Conservation (phyloP, 2,888 invertebrate genomes). For the Celastrina argiolus region DNA sequence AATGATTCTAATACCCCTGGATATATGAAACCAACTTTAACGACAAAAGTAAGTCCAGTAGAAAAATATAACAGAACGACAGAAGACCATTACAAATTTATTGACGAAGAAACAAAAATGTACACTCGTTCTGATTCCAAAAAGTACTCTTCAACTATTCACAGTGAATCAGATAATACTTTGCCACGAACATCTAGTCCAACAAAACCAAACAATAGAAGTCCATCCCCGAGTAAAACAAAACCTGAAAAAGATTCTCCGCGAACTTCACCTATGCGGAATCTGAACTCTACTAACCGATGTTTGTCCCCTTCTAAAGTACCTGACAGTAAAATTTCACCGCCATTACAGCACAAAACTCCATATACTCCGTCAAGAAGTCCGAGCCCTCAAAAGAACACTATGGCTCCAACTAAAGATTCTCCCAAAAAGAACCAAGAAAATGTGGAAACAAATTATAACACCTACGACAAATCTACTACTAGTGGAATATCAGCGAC, state of each 20-base stretch:
- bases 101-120: conserved; percentile 66
- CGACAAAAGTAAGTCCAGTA: conserved; percentile 37
- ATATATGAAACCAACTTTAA: conserved; percentile 52
- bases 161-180: background rate
- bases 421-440: background rate
- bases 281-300: background rate
- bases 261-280: background rate
- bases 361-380: background rate
- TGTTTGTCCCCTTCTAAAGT: background rate
- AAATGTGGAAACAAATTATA: background rate
- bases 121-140: conserved; percentile 40
- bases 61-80: conserved; percentile 38
- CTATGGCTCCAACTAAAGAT: background rate
- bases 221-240: conserved; percentile 39
- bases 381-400: conserved; percentile 12
- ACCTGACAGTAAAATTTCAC: background rate
- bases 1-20: conserved; percentile 41
- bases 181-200: conserved; percentile 29
- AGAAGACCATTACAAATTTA: conserved; percentile 59
- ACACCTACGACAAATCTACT: background rate
- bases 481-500: background rate
- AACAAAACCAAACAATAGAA: conserved; percentile 31
- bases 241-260: conserved; percentile 22
- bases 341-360: background rate
- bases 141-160: background rate